Conservation (phyloP, 2,113 vertebrate species). For the Cavia aperea region DNA sequence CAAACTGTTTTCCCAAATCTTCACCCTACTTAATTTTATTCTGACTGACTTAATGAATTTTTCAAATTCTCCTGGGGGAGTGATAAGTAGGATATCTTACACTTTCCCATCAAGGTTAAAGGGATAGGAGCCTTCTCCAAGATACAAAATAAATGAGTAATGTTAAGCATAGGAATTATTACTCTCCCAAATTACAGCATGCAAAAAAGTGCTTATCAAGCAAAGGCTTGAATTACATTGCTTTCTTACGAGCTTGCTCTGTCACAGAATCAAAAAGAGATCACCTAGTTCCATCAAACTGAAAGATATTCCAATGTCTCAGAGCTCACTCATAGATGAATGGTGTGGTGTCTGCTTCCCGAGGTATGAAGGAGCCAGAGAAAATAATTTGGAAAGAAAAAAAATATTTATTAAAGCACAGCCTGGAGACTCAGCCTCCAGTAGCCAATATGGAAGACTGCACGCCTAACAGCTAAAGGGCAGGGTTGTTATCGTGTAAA, state of each 20-base stretch:
- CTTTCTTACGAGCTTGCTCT: not conserved
- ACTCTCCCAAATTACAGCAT: slow-evolving; percentile 46
- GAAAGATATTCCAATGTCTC: not conserved
- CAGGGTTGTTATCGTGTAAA: too few species aligned
- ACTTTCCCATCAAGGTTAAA: slow-evolving; percentile 40
- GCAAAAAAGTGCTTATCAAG: slow-evolving; percentile 23
- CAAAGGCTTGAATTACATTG: not conserved
- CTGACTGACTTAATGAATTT: not conserved
- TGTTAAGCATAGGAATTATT: slow-evolving; percentile 48
- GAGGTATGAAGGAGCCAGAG: too few species aligned
- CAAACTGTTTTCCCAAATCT: not conserved
- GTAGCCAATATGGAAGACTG: too few species aligned
- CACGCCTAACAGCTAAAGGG: too few species aligned
- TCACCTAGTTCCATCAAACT: not conserved
- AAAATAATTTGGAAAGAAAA: too few species aligned
- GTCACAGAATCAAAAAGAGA: not conserved
- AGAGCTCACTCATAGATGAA: not conserved
- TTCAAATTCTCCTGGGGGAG: slow-evolving; percentile 26
- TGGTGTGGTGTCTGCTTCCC: too few species aligned
- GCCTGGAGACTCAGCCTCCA: too few species aligned
- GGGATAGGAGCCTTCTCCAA: not conserved
- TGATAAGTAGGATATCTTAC: not conserved
- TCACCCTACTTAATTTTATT: not conserved
- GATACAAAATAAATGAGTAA: slow-evolving; percentile 48
- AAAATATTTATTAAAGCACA: too few species aligned